phyloP scores from a whole-genome alignment of 2,888 invertebrate species.

The Smittia aterrima region DNA sequence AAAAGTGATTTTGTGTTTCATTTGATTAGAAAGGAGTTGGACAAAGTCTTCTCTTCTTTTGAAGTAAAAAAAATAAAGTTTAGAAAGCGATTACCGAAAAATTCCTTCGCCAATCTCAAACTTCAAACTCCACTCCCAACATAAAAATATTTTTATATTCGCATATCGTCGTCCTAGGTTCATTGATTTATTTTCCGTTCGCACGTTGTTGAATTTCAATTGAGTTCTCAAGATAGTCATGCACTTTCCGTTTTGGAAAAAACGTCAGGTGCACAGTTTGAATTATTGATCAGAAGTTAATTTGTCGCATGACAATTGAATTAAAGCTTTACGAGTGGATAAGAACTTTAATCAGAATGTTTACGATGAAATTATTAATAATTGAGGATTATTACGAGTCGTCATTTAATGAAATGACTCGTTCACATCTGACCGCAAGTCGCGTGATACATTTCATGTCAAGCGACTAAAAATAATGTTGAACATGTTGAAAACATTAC shows the following conservation, averaged over 20 bases:
- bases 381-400: background rate
- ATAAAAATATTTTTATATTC: too few species aligned
- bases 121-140: too few species aligned
- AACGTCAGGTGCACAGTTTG: background rate
- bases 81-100: too few species aligned
- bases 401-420: conserved; percentile 18
- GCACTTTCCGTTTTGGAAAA: background rate
- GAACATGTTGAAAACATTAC: background rate
- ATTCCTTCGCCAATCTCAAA: too few species aligned
- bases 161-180: conserved; percentile 12
- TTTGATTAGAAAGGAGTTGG: too few species aligned
- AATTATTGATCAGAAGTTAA: background rate
- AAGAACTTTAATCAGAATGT: conserved; percentile 10
- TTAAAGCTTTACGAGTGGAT: background rate
- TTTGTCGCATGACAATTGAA: background rate
- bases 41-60: too few species aligned
- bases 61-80: too few species aligned
- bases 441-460: conserved; percentile 24
- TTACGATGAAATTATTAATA: background rate
- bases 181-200: conserved; percentile 28
- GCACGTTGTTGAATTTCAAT: conserved; percentile 1
- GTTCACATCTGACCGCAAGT: background rate
- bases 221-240: background rate
- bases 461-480: background rate
- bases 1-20: too few species aligned